Percentiles rank a stretch among this genome's conserved stretches.
Conservation (phyloP, 2,888 invertebrate genomes). For the Sphaerophoria taeniata region DNA sequence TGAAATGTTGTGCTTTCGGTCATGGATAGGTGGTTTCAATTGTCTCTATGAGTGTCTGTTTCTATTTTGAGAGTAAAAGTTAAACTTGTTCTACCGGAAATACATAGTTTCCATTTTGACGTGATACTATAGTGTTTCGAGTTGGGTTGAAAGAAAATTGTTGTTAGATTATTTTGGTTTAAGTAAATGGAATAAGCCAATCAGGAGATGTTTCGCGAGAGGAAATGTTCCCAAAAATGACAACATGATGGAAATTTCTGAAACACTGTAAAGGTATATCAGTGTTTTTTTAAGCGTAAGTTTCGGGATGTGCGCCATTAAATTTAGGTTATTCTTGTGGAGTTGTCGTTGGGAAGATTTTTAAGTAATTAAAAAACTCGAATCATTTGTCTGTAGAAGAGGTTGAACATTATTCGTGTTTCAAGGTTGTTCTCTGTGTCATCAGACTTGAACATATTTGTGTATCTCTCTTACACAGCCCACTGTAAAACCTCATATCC, state of each 20-base stretch:
- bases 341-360: not conserved
- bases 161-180: no score
- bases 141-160: not conserved
- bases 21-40: slow-evolving; percentile 70
- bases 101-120: slow-evolving; percentile 47
- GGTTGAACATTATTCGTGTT: no score
- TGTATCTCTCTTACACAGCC: no score
- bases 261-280: no score
- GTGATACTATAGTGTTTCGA: slow-evolving; percentile 31
- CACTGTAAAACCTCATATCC: no score
- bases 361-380: not conserved
- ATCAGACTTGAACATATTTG: no score
- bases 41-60: slow-evolving; percentile 39
- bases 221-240: not conserved
- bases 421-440: no score
- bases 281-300: no score
- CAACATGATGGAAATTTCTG: not conserved
- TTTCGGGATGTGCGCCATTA: not conserved
- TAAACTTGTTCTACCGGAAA: slow-evolving; percentile 34
- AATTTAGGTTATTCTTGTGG: not conserved
- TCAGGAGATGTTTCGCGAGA: not conserved
- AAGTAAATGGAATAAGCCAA: not conserved
- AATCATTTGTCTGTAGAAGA: no score
- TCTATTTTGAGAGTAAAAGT: slow-evolving; percentile 19
- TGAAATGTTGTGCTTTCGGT: slow-evolving; percentile 57